Conservation (phyloP, 2,888 invertebrate species). For the Bellardia pandia region DNA sequence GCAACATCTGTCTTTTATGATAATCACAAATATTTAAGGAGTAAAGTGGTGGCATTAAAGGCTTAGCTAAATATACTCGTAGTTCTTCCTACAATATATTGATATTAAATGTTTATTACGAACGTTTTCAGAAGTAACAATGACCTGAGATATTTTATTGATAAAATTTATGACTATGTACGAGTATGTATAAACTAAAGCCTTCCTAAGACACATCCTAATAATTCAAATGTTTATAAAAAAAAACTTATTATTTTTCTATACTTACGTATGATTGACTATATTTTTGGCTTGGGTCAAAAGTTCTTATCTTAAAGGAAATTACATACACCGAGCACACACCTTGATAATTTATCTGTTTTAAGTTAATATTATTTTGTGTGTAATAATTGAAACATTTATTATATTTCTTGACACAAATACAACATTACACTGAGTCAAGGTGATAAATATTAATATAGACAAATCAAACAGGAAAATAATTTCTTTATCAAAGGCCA, state of each 20-base stretch:
- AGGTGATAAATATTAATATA: conserved; percentile 31
- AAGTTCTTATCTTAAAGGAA: conserved; percentile 2
- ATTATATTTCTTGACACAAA: conserved; percentile 16
- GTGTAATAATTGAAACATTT: conserved; percentile 24
- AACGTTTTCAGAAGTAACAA: no score
- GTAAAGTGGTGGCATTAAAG: no score
- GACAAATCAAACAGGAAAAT: conserved; percentile 18
- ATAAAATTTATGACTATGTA: not conserved
- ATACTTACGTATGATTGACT: not conserved
- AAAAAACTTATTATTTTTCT: not conserved
- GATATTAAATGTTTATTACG: no score
- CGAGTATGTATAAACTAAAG: not conserved
- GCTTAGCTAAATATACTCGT: no score
- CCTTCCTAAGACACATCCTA: not conserved
- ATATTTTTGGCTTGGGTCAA: not conserved
- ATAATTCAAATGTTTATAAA: not conserved
- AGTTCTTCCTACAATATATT: no score
- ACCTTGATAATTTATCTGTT: not conserved
- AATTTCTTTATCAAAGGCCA: not conserved
- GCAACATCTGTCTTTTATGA: no score
- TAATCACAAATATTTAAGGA: no score
- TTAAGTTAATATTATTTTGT: conserved; percentile 21
- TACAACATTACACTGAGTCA: conserved; percentile 18
- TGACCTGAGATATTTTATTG: not conserved
- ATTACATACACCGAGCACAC: not conserved